Evolutionary conservation across 1,140 invertebrate species (phyloP).

Genomic region (Drosophila melanogaster): Release_6_plus_ISO1_MT NT_033779.5:9182001-9182500

Average conservation of each 20-base stretch:
- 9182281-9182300: too few relatives aligned
- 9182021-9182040: conserved; percentile 6
- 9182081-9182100: conserved; percentile 20
- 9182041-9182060: conserved; percentile 15
- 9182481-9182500: conserved; percentile 1
- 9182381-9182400: too few relatives aligned
- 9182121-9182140: conserved; percentile 18
- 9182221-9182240: too few relatives aligned
- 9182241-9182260: too few relatives aligned
- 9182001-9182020: conserved; percentile 35
- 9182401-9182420: neutral
- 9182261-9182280: too few relatives aligned
- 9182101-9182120: conserved; percentile 4
- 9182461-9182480: conserved; percentile 13
- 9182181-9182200: neutral
- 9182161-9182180: neutral
- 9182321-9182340: too few relatives aligned
- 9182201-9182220: too few relatives aligned
- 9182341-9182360: too few relatives aligned
- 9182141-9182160: conserved; percentile 32
- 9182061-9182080: conserved; percentile 41
- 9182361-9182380: too few relatives aligned
- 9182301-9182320: too few relatives aligned
- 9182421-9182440: conserved; percentile 17
- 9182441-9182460: conserved; percentile 29